Conservation (phyloP, 1,140 invertebrate genomes). For the Drosophila micromelanica region DNA sequence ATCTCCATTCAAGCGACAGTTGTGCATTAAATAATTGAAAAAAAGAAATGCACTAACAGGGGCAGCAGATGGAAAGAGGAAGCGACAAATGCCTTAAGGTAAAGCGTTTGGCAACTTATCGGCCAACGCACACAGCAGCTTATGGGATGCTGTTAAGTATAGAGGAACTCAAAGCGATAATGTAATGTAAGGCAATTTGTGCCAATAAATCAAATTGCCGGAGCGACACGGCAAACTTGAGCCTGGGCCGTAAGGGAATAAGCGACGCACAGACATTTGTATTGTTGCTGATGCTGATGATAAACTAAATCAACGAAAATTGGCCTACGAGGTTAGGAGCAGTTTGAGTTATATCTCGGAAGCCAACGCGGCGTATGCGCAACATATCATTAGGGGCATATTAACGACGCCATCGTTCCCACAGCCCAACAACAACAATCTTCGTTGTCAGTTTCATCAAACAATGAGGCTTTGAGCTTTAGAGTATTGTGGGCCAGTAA, state of each 20-base stretch:
- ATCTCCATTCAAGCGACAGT: slow-evolving; percentile 12
- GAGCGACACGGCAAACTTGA: slow-evolving; percentile 47
- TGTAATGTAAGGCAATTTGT: slow-evolving; percentile 80
- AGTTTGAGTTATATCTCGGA: slow-evolving; percentile 69
- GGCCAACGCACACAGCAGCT: slow-evolving; percentile 20
- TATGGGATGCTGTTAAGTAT: slow-evolving; percentile 30
- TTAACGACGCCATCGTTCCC: slow-evolving; percentile 8
- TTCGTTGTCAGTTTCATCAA: slow-evolving; percentile 21
- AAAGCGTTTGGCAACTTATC: slow-evolving; percentile 33
- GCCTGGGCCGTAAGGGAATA: slow-evolving; percentile 57
- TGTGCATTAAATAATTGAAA: slow-evolving; percentile 63
- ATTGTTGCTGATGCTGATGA: slow-evolving; percentile 60
- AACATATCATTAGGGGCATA: slow-evolving; percentile 63
- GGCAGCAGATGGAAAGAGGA: not conserved
- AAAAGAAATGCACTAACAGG: slow-evolving; percentile 53
- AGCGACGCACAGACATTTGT: slow-evolving; percentile 68
- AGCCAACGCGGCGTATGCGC: slow-evolving; percentile 65
- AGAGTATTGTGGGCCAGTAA: not conserved
- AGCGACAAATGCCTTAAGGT: slow-evolving; percentile 38
- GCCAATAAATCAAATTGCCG: slow-evolving; percentile 80
- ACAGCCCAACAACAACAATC: slow-evolving; percentile 29
- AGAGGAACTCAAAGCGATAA: slow-evolving; percentile 70
- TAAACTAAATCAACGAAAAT: slow-evolving; percentile 83
- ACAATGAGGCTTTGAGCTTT: not conserved
- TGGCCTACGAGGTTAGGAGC: slow-evolving; percentile 71